These are phyloP conservation scores for Protonemura montana DNA, from an alignment of 2,888 invertebrate species.

Conservation along the genomic window DNA sequence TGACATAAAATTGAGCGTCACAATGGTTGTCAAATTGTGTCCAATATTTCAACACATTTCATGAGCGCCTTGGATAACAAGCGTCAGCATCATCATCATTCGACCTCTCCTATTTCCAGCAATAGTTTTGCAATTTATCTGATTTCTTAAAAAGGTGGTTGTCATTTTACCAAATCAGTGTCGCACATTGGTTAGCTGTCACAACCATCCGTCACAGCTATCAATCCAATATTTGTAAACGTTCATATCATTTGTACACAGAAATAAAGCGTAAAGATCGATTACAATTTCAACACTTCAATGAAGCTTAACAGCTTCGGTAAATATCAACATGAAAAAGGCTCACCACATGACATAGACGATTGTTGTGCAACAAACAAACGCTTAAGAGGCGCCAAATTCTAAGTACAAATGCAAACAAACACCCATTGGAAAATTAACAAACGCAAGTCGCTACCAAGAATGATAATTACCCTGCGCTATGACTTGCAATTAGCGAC, in stretches of 20 bases:
- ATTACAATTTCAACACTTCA: neutral
- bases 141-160: neutral
- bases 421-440: too few relatives aligned
- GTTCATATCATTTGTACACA: neutral
- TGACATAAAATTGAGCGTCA: neutral
- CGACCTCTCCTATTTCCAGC: neutral
- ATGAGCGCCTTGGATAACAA: neutral
- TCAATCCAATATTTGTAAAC: neutral
- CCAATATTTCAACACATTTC: neutral
- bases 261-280: neutral
- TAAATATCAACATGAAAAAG: neutral
- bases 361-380: neutral
- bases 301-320: neutral
- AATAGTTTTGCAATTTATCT: neutral
- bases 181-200: neutral
- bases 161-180: neutral
- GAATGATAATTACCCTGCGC: neutral
- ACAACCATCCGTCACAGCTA: neutral
- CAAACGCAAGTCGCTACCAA: neutral
- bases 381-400: neutral
- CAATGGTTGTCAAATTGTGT: neutral
- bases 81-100: too few relatives aligned
- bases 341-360: neutral
- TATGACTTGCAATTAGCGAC: slow-evolving; percentile 7
- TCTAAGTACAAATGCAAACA: neutral